Conservation (phyloP, 2,113 vertebrate species). For the Phrynosoma blainvillii region DNA sequence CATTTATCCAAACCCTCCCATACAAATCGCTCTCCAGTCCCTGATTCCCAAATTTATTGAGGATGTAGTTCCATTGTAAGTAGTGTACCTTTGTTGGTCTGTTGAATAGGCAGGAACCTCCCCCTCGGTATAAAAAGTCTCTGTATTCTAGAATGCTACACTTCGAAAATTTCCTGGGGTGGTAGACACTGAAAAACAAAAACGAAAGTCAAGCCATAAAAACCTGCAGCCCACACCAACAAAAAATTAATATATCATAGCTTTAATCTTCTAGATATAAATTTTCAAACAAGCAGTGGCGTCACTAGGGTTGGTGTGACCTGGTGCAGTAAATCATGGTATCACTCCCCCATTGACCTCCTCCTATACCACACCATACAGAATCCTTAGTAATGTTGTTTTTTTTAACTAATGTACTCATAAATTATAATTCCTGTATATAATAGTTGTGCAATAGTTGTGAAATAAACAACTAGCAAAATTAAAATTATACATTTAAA, state of each 20-base stretch:
- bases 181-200: constrained; percentile 84
- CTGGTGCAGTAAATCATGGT: too few species aligned
- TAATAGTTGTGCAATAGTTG: too few species aligned
- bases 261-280: not conserved
- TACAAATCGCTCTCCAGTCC: not conserved
- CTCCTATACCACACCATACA: too few species aligned
- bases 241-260: not conserved
- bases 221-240: constrained; percentile 21
- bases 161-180: constrained; percentile 93
- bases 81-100: constrained; percentile 90
- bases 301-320: too few species aligned
- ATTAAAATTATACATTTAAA: too few species aligned
- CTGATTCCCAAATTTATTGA: not conserved
- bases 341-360: too few species aligned
- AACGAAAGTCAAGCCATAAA: constrained; percentile 42
- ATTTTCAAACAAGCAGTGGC: not conserved
- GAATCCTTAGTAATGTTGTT: not conserved
- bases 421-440: too few species aligned
- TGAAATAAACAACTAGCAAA: too few species aligned
- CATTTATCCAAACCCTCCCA: not conserved
- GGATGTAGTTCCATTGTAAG: not conserved
- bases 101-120: constrained; percentile 96
- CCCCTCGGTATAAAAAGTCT: constrained; percentile 93
- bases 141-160: constrained; percentile 96
- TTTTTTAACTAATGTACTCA: too few species aligned